A percentile compares a stretch with the other conserved stretches of the same genome.
Evolutionary conservation across 2,797 vertebrate species (phyloP).

Genomic region (Poecile montanus): DNA sequence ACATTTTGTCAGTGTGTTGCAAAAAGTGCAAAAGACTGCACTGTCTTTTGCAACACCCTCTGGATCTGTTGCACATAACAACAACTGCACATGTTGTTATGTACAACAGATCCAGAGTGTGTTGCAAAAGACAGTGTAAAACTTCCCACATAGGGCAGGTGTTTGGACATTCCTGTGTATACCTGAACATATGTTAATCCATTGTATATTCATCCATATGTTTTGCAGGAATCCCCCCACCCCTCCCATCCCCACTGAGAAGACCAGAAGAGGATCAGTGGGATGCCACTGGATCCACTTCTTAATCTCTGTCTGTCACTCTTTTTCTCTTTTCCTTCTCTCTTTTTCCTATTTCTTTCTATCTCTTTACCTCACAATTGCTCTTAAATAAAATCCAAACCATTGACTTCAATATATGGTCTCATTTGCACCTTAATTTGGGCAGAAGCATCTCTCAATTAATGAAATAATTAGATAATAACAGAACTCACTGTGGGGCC

Average conservation of each 20-base stretch:
- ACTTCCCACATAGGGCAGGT: no score
- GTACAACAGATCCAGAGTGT: background rate
- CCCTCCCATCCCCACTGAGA: fast-evolving
- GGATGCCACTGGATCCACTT: background rate
- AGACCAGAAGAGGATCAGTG: background rate
- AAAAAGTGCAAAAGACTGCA: background rate
- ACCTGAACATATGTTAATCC: background rate
- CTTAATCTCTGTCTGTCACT: background rate
- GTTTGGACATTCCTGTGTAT: background rate
- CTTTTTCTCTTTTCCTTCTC: background rate
- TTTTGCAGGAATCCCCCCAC: background rate
- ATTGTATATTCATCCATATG: background rate
- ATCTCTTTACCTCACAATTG: background rate
- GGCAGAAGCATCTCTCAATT: background rate
- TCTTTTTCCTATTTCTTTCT: background rate
- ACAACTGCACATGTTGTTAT: no score
- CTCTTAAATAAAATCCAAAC: background rate
- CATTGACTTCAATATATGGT: background rate
- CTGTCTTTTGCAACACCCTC: no score
- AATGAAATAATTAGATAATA: background rate
- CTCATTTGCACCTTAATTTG: fast-evolving
- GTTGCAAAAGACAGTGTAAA: background rate
- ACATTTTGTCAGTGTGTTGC: background rate
- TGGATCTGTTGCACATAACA: no score
- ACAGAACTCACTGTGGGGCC: background rate